Base-by-base conservation (phyloP, 1,140 invertebrate genomes). In the Lerema accius region DNA sequence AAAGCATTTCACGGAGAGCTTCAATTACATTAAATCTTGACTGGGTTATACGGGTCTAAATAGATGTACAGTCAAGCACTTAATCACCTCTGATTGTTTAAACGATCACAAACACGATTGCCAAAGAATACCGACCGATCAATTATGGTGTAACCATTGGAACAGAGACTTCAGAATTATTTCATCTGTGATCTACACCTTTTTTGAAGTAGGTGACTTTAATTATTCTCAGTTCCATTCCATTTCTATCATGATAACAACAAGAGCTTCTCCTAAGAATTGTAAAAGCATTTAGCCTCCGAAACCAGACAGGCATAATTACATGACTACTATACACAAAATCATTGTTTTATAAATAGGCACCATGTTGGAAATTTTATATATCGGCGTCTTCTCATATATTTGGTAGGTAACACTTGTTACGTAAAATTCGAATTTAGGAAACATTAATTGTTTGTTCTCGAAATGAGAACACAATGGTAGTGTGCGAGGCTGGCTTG, bases 1-100 rank as follows among this genome's bases (percentile, higher is more conserved):
- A 65, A 69, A 71, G 63, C 69, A 80, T 82, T 78, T 71, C 69
- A 75, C 62, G 72, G 73, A 49, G 63, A 69, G 65, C 73, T 84
- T 82, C 75, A 82, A 86, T 85, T 84, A 79, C 82, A 86, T 86
- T 85, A 84, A 86, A 86, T 84, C 77, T 80, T 80, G 61, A 67
- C 76, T 66, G 64, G 43, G 58, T 63, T 70, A 84, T 85, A 82
- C 81, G 84, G 82, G 79, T 23, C 73, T 65, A 72, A 78, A 72
- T 76, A 62, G 69, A 76, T 67, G 64, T 49, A 71, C 60, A 49
- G 53, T 49, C 66, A 51, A 67, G 71, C 51, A 55, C 65, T 72
- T 70, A 78, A 73, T 77, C 68, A 75, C 48, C 15, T 50, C 13
- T 65, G 66, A 70, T 71, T 80, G 76, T 76, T 63, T 63, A 71